A percentile compares a stretch with the other conserved stretches of the same genome.
These are phyloP conservation scores for Calliphora vomitoria DNA, from an alignment of 2,888 invertebrate genomes.

Conservation along the genomic window DNA sequence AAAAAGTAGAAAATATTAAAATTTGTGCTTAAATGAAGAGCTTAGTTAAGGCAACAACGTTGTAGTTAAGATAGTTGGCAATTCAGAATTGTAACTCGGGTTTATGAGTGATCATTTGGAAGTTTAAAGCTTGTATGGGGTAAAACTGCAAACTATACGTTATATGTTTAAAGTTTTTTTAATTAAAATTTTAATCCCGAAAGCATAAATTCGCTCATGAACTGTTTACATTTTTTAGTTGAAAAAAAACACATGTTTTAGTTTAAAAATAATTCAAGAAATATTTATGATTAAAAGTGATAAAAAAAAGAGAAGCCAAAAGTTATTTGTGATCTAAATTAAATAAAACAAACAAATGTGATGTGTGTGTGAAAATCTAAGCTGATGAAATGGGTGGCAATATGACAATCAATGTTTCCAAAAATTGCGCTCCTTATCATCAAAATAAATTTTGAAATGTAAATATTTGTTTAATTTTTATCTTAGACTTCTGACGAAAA, in stretches of 20 bases:
- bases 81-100: background rate
- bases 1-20: background rate
- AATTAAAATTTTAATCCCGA: background rate
- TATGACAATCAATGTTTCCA: background rate
- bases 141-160: too few relatives aligned
- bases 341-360: background rate
- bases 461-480: background rate
- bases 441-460: background rate
- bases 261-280: background rate
- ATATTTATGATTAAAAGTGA: background rate
- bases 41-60: conserved; percentile 42
- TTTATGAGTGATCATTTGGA: too few relatives aligned
- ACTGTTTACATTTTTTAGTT: background rate
- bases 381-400: conserved; percentile 16
- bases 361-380: background rate
- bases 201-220: conserved; percentile 16
- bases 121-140: too few relatives aligned
- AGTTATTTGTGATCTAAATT: background rate
- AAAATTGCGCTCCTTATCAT: background rate
- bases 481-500: background rate
- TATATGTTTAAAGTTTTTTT: too few relatives aligned
- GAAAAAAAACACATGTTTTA: background rate
- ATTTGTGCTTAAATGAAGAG: background rate
- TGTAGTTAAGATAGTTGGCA: conserved; percentile 26
- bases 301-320: background rate